Evolutionary conservation across 2,113 vertebrate species (phyloP).

Genomic region (Ardeotis arabs): DNA sequence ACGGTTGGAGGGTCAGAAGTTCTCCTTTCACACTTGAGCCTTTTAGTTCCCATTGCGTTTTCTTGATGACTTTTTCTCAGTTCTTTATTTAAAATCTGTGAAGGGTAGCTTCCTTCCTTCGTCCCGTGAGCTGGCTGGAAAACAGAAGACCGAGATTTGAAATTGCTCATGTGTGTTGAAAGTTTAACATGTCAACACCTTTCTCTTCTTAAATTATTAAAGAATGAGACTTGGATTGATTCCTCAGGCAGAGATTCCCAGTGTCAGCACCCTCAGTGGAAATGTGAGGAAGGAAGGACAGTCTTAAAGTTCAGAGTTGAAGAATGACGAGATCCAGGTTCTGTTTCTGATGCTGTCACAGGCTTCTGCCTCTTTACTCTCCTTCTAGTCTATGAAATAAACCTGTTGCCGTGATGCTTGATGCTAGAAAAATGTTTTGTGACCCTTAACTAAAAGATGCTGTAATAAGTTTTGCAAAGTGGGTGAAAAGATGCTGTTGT

Average conservation of each 20-base stretch:
- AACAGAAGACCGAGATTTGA: background rate
- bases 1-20: fast-evolving
- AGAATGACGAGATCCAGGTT: background rate
- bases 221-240: background rate
- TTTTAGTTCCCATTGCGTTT: background rate
- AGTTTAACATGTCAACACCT: background rate
- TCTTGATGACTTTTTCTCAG: background rate
- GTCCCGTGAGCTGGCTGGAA: background rate
- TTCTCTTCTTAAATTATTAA: background rate
- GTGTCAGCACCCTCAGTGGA: background rate
- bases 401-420: background rate
- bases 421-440: background rate
- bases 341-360: background rate
- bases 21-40: background rate
- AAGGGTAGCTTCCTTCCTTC: background rate
- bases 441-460: background rate
- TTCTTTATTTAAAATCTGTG: background rate
- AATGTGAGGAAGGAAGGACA: background rate
- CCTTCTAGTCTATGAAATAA: background rate
- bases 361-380: background rate
- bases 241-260: background rate
- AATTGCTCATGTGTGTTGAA: background rate
- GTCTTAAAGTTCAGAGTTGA: background rate
- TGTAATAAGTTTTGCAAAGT: background rate
- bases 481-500: background rate